A percentile compares a stretch with the other conserved stretches of the same genome.
These are phyloP conservation scores for Drosophila peninsularis DNA, from an alignment of 2,888 invertebrate genomes.

Conservation along the genomic window DNA sequence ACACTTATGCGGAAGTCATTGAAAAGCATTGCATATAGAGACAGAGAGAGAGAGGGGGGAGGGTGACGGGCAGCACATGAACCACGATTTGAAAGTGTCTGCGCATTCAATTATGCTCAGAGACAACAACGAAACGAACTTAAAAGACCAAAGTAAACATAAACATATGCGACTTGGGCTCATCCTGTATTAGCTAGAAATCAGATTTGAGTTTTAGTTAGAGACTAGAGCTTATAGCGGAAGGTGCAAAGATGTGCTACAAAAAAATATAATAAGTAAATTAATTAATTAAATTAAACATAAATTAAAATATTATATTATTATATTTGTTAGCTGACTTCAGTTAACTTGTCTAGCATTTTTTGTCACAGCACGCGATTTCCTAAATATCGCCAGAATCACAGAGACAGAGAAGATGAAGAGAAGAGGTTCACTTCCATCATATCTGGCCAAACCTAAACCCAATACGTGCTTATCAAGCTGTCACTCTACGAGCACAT, in stretches of 20 bases:
- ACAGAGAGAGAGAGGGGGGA: neutral
- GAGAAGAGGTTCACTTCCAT: rapidly evolving
- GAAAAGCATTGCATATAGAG: constrained; percentile 45
- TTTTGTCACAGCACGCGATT: neutral
- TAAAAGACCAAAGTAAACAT: neutral
- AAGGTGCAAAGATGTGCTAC: too few species aligned
- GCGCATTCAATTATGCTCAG: constrained; percentile 70
- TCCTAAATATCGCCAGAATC: neutral
- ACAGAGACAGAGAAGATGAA: neutral
- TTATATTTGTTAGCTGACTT: too few species aligned
- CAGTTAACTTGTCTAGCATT: neutral
- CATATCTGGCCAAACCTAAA: neutral
- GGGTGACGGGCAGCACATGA: constrained; percentile 14
- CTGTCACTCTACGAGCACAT: too few species aligned
- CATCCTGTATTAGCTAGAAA: constrained; percentile 12
- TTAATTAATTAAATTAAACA: too few species aligned
- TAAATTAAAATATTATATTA: too few species aligned
- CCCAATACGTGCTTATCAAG: neutral
- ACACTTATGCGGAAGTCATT: constrained; percentile 79
- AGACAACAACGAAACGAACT: constrained; percentile 44
- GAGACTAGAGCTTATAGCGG: too few species aligned
- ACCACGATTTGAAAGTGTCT: constrained; percentile 62
- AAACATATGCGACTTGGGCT: constrained; percentile 13
- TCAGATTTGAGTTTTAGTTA: neutral
- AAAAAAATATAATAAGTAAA: too few species aligned